phyloP scores from a whole-genome alignment of 2,888 invertebrate genomes.

The Daptonema setosum region DNA sequence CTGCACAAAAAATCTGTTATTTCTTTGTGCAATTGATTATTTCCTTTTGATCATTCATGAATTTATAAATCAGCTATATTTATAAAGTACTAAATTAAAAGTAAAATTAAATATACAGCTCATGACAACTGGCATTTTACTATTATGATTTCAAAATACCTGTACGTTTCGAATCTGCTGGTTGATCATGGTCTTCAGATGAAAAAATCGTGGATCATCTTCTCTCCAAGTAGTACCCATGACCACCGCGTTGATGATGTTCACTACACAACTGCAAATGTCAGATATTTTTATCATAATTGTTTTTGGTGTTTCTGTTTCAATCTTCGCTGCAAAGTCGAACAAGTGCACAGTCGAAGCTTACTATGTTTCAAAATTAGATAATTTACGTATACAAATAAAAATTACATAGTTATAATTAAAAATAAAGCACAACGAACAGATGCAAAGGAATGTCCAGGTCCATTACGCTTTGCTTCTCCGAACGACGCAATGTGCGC shows the following conservation, averaged over 20 bases:
- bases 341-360: too few species aligned
- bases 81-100: too few species aligned
- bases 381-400: background rate
- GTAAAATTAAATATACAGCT: too few species aligned
- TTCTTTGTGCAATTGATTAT: too few species aligned
- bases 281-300: background rate
- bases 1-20: too few species aligned
- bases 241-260: slow-evolving; percentile 23
- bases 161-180: background rate
- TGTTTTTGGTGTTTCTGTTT: background rate
- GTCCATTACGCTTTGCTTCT: background rate
- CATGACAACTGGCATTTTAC: too few species aligned
- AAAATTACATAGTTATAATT: background rate
- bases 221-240: slow-evolving; percentile 18
- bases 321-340: background rate
- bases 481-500: too few species aligned
- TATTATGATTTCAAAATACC: too few species aligned
- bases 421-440: background rate
- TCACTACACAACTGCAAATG: slow-evolving; percentile 15
- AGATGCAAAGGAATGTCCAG: background rate
- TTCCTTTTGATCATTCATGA: too few species aligned
- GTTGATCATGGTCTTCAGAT: slow-evolving; percentile 14
- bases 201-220: slow-evolving; percentile 17
- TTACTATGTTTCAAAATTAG: background rate
- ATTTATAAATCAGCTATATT: too few species aligned